Evolutionary conservation across 2,113 vertebrate species (phyloP).

Genomic region (Riparia riparia): DNA sequence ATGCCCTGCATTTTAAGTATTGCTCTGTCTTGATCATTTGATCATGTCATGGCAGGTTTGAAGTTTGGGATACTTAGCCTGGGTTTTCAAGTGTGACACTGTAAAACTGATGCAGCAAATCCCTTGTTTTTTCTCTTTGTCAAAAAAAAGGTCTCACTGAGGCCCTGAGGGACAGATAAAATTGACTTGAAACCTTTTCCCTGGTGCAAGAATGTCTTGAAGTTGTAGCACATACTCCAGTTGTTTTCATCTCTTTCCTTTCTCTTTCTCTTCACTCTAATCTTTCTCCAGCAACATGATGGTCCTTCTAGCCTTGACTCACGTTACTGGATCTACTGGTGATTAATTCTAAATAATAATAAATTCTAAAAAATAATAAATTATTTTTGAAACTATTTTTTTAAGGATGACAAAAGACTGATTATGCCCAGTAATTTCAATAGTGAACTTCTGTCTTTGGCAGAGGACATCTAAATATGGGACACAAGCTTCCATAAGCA

Average conservation of each 20-base stretch:
- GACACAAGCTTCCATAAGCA: background rate
- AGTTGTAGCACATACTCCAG: background rate
- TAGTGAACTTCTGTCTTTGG: background rate
- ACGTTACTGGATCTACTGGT: background rate
- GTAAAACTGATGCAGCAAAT: background rate
- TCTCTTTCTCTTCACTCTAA: background rate
- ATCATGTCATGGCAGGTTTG: background rate
- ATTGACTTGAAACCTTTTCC: background rate
- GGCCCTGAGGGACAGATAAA: background rate
- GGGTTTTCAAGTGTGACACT: background rate
- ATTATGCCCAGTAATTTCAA: background rate
- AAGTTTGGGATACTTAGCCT: background rate
- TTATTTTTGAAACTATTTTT: background rate
- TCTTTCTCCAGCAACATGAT: background rate
- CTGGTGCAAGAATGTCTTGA: background rate
- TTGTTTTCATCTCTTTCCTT: background rate
- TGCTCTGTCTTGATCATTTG: background rate
- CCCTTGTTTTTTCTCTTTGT: background rate
- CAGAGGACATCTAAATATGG: background rate
- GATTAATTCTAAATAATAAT: background rate
- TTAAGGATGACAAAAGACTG: background rate
- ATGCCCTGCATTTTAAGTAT: background rate
- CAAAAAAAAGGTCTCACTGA: background rate
- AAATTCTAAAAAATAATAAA: too few species aligned
- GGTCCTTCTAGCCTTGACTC: background rate